phyloP scores from a whole-genome alignment of 2,888 invertebrate species.

The Sarcophaga caerulescens region DNA sequence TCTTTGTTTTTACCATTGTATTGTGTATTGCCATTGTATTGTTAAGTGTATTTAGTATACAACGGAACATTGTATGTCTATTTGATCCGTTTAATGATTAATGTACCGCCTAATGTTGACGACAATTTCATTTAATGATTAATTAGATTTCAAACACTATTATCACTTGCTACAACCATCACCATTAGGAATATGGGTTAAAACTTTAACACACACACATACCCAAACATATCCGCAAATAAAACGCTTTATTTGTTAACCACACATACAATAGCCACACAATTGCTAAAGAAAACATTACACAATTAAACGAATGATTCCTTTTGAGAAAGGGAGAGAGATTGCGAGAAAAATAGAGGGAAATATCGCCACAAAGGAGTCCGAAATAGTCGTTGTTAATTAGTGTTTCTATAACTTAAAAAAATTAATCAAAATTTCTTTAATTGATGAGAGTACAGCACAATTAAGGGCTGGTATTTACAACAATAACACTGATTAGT shows the following conservation, averaged over 20 bases:
- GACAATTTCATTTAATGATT: conserved; percentile 61
- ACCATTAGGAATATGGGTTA: neutral
- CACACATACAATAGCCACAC: no score
- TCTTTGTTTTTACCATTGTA: conserved; percentile 3
- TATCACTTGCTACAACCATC: neutral
- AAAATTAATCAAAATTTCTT: no score
- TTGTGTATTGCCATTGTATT: neutral
- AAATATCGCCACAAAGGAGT: no score
- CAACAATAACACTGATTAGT: no score
- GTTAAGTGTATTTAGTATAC: conserved; percentile 14
- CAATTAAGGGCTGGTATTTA: no score
- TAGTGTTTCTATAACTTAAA: no score
- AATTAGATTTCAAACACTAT: conserved; percentile 51
- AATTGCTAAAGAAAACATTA: no score
- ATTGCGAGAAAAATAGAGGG: no score
- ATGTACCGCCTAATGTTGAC: conserved; percentile 60
- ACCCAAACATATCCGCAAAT: neutral
- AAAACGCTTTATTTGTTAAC: neutral
- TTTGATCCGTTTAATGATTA: conserved; percentile 52
- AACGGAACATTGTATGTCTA: neutral
- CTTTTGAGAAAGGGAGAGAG: no score
- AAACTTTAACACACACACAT: neutral
- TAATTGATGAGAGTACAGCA: no score
- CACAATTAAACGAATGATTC: no score
- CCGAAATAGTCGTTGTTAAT: no score